Base-by-base conservation (phyloP, 1,140 invertebrate species). In the Eriosoma lanigerum region DNA sequence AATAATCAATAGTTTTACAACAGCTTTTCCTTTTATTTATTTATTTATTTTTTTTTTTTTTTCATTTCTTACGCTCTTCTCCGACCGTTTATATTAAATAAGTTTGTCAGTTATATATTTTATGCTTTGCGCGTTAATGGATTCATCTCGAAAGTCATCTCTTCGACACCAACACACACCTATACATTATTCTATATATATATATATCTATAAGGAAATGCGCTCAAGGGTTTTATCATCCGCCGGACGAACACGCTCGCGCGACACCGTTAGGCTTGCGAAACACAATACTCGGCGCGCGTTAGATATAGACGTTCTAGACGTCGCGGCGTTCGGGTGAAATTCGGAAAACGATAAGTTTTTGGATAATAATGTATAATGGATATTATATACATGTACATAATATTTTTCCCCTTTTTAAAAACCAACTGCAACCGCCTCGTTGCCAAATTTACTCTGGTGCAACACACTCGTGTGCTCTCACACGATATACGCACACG, bases 21-120 rank as follows among this genome's bases (percentile, higher is more conserved):
- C 85, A 85, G 85, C 85, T 85, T 85, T 86, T 85, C 86, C 85
- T 85, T 85, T 82, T 84, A 72, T 72, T 72, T 72, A 72, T 72
- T 50, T 72, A 52, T 72, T 29, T 72, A 9, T 56, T 1, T 24
- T 24, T 56, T 56, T 52, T 24, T 56, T 24, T 56, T 24, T 62
- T 38, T 29, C 46, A 52, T 52, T 52, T 52, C 48, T 24, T 50
- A 19, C 68, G 48, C 26, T 72, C 24, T 19, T n/a, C 75, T 13
- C 56, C 17, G 48, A 75, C 72, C 72, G 50, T 75, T 75, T 78
- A 78, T 60, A 60, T 62, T 62, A 46, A 78, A 62, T 60, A 78
- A 60, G 56, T 78, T 78, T 62, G 26, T 32, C 44, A 19, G 75
- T 48, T 48, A 66, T 46, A 46, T 46, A 46, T 68, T 48, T 21